Evolutionary conservation across 2,797 vertebrate genomes (phyloP).

Genomic region (Furcifer pardalis): DNA sequence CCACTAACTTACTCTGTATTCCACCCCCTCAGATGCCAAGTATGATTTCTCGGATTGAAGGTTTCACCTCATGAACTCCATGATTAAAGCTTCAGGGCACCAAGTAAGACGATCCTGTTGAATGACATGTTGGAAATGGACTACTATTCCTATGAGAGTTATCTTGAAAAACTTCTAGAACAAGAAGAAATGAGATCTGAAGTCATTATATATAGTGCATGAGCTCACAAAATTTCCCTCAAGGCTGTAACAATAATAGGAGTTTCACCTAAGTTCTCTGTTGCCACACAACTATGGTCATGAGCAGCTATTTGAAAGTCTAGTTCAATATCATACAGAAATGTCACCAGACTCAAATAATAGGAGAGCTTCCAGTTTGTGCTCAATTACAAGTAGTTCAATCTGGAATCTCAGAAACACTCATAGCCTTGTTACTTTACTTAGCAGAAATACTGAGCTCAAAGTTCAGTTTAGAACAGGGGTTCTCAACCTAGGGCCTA

Average conservation of each 20-base stretch:
- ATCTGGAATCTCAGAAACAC: rapidly evolving
- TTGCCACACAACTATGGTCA: conserved; percentile 2
- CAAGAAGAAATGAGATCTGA: not conserved
- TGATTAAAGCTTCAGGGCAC: not conserved
- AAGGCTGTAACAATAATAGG: conserved; percentile 2
- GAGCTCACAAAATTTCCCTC: conserved; percentile 4
- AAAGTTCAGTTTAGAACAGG: no score
- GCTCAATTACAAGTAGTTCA: not conserved
- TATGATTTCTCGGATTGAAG: not conserved
- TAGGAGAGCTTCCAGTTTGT: not conserved
- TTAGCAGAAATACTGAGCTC: conserved; percentile 5
- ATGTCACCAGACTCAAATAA: not conserved
- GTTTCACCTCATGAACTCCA: not conserved
- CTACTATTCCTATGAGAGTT: not conserved
- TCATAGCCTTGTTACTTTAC: not conserved
- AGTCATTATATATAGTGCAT: not conserved
- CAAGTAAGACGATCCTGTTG: not conserved
- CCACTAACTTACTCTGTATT: no score
- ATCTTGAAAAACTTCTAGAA: not conserved
- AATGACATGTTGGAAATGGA: not conserved
- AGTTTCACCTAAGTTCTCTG: not conserved
- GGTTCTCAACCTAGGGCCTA: no score
- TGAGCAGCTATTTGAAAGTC: not conserved
- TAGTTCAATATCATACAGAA: conserved; percentile 9
- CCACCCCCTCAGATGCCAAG: not conserved